These are phyloP conservation scores for Blastobasis adustella DNA, from an alignment of 2,888 invertebrate genomes.

Conservation along the genomic window DNA sequence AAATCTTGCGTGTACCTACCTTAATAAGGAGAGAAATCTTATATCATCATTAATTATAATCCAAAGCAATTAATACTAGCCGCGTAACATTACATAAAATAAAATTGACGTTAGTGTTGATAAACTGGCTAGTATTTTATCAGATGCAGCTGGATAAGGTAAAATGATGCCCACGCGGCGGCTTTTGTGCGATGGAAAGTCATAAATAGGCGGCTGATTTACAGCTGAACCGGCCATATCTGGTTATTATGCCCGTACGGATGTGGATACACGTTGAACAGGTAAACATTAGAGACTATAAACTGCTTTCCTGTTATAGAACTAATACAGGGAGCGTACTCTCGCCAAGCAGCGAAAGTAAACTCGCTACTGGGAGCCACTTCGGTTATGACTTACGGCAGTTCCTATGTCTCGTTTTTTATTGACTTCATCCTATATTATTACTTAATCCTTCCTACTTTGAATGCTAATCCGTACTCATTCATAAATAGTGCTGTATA, in stretches of 20 bases:
- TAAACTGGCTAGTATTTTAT: conserved; percentile 8
- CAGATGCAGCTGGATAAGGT: conserved; percentile 17
- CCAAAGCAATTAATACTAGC: too few species aligned
- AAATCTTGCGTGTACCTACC: too few species aligned
- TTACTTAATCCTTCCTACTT: too few species aligned
- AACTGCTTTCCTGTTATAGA: conserved; percentile 30
- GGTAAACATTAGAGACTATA: conserved; percentile 32
- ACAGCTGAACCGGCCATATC: conserved; percentile 10
- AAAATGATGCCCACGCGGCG: conserved; percentile 12
- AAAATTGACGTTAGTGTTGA: neutral
- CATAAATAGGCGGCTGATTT: conserved; percentile 34
- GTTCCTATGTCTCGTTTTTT: too few species aligned
- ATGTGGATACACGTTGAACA: conserved; percentile 29
- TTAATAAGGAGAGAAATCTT: too few species aligned
- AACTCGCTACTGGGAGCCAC: conserved; percentile 25
- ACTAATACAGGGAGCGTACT: conserved; percentile 41
- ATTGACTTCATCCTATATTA: too few species aligned
- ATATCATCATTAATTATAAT: too few species aligned
- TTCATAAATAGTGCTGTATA: too few species aligned
- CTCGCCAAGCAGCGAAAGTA: conserved; percentile 57
- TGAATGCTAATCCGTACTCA: too few species aligned
- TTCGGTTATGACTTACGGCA: too few species aligned
- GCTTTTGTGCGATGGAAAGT: conserved; percentile 12
- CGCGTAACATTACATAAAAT: neutral
- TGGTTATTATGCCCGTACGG: conserved; percentile 1